phyloP scores from a whole-genome alignment of 2,797 vertebrate species.

The Ispidina lecontei region DNA sequence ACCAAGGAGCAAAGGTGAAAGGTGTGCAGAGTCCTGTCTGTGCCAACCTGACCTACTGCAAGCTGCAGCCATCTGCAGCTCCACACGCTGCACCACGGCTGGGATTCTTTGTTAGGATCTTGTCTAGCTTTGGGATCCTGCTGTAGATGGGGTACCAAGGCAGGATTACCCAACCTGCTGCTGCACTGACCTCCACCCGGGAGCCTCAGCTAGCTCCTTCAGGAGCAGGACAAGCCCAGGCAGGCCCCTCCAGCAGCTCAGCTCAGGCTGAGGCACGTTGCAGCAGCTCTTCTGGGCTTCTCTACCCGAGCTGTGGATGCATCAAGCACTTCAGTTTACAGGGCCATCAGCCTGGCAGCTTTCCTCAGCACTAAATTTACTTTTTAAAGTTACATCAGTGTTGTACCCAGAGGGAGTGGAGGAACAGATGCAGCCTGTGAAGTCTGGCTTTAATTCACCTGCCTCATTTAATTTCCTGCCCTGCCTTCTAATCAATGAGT shows the following conservation, averaged over 20 bases:
- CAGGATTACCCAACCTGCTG: background rate
- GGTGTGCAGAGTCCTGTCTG: background rate
- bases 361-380: background rate
- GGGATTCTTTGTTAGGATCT: background rate
- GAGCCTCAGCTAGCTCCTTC: background rate
- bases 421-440: slow-evolving; percentile 41
- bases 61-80: background rate
- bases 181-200: background rate
- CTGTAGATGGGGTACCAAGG: background rate
- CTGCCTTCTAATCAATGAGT: slow-evolving; percentile 40
- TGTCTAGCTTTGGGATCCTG: background rate
- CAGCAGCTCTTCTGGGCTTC: background rate
- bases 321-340: background rate
- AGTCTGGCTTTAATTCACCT: slow-evolving; percentile 54
- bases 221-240: background rate
- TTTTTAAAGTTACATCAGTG: slow-evolving; percentile 26
- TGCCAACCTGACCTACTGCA: fast-evolving
- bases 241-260: background rate
- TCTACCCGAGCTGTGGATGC: background rate
- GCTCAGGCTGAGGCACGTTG: background rate
- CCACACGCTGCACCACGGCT: fast-evolving
- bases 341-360: slow-evolving; percentile 11
- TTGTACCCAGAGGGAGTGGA: slow-evolving; percentile 5
- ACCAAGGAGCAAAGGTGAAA: background rate
- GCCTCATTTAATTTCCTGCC: slow-evolving; percentile 51